Conservation (phyloP, 2,888 invertebrate species). For the Caradrina kadenii region DNA sequence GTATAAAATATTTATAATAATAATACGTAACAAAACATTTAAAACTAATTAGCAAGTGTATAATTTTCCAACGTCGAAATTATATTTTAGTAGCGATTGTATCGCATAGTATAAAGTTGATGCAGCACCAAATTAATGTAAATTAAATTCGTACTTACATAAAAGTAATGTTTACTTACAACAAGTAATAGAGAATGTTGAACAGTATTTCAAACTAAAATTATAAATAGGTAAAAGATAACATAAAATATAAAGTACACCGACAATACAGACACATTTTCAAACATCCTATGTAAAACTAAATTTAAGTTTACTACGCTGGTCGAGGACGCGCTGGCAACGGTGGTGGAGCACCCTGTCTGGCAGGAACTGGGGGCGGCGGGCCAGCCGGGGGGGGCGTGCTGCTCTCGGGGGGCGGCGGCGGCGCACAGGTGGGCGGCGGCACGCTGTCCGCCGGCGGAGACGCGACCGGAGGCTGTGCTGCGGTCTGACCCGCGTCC, state of each 20-base stretch:
- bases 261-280: conserved; percentile 18
- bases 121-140: conserved; percentile 29
- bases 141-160: conserved; percentile 44
- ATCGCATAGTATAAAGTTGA: conserved; percentile 37
- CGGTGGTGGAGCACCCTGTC: conserved; percentile 92
- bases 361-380: conserved; percentile 89
- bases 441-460: conserved; percentile 91
- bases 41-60: conserved; percentile 11
- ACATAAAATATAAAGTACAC: conserved; percentile 24
- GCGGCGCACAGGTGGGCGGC: conserved; percentile 92
- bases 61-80: conserved; percentile 28
- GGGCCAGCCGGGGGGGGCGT: conserved; percentile 82
- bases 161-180: conserved; percentile 8
- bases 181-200: conserved; percentile 13
- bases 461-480: conserved; percentile 83
- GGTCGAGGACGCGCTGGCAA: conserved; percentile 92
- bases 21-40: conserved; percentile 33
- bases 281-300: conserved; percentile 23
- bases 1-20: background rate
- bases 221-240: conserved; percentile 41
- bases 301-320: conserved; percentile 59
- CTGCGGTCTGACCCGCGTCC: conserved; percentile 81
- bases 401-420: conserved; percentile 80
- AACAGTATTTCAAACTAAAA: conserved; percentile 20
- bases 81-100: conserved; percentile 43